phyloP scores from a whole-genome alignment of 2,888 invertebrate species.

The Muschampia plurimacula region DNA sequence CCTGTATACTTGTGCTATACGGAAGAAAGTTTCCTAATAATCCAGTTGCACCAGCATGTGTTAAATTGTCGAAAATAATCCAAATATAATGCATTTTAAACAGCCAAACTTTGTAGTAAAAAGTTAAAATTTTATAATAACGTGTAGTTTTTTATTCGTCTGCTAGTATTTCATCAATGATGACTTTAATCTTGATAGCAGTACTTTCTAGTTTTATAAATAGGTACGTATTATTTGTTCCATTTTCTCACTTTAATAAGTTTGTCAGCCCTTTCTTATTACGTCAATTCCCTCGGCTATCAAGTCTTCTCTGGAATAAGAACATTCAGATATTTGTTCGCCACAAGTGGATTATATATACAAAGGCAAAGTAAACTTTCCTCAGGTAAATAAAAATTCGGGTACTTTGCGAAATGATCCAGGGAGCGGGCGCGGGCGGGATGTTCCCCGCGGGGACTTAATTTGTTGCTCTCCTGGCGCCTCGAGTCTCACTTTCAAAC shows the following conservation, averaged over 20 bases:
- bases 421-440: slow-evolving; percentile 61
- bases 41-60: slow-evolving; percentile 4
- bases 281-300: slow-evolving; percentile 17
- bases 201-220: neutral
- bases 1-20: slow-evolving; percentile 15
- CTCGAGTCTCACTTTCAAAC: slow-evolving; percentile 84
- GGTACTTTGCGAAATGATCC: slow-evolving; percentile 29
- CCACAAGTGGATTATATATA: slow-evolving; percentile 21
- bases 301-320: neutral
- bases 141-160: neutral
- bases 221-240: neutral
- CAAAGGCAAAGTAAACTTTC: slow-evolving; percentile 20
- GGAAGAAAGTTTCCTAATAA: slow-evolving; percentile 33
- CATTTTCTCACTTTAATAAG: neutral
- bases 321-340: slow-evolving; percentile 23
- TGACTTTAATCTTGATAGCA: neutral
- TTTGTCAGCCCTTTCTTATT: slow-evolving; percentile 9
- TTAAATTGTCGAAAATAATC: slow-evolving; percentile 8
- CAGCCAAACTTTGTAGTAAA: neutral
- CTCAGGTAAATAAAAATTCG: slow-evolving; percentile 36
- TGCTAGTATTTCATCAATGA: neutral
- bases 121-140: neutral
- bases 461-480: slow-evolving; percentile 86
- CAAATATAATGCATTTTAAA: neutral
- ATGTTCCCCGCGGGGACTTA: slow-evolving; percentile 80